Conservation (phyloP, 2,797 vertebrate species). For the Clarias pachynema region DNA sequence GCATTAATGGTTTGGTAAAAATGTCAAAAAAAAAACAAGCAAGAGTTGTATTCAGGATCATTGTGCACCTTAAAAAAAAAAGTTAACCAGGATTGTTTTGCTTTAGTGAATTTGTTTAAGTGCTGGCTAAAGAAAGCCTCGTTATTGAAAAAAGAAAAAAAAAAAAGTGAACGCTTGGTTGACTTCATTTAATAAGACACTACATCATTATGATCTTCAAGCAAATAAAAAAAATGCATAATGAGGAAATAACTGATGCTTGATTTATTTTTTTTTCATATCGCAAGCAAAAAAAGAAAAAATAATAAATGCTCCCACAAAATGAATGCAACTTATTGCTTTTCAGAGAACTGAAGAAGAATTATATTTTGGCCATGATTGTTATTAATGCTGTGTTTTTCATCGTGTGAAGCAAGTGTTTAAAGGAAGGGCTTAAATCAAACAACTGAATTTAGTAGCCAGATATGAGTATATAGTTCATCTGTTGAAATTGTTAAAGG, state of each 20-base stretch:
- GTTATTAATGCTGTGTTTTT: slow-evolving; percentile 61
- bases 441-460: slow-evolving; percentile 33
- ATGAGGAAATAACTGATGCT: background rate
- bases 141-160: background rate
- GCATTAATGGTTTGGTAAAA: slow-evolving; percentile 4
- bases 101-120: background rate
- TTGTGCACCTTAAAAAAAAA: slow-evolving; percentile 67
- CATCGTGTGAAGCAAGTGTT: slow-evolving; percentile 58
- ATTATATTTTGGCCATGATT: slow-evolving; percentile 52
- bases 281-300: background rate
- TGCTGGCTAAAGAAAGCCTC: background rate
- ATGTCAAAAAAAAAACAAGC: slow-evolving; percentile 38
- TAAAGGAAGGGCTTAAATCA: slow-evolving; percentile 65
- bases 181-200: background rate
- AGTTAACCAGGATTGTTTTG: background rate
- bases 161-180: background rate
- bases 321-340: slow-evolving; percentile 52
- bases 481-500: background rate
- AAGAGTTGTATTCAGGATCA: slow-evolving; percentile 62
- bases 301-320: background rate
- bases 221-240: background rate
- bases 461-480: background rate
- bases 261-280: background rate
- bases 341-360: slow-evolving; percentile 46
- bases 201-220: background rate